Base-by-base conservation (phyloP, 2,113 vertebrate species). In the Brienomyrus brachyistius region DNA sequence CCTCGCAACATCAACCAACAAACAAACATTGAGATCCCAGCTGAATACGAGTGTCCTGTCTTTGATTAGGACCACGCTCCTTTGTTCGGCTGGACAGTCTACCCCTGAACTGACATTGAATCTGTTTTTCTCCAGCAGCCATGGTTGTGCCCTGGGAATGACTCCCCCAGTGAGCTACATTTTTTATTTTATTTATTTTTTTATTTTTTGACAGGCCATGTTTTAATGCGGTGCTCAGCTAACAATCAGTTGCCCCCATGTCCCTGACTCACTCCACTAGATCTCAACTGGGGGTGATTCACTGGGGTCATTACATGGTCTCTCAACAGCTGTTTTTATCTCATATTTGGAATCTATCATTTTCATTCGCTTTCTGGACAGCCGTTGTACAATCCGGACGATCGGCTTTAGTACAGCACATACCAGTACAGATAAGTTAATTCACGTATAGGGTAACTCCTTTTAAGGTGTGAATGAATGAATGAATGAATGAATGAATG, bases 41-140 rank as follows among this genome's bases (percentile, higher is more conserved):
- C 45, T 82, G 80, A 77, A 86, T 45, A 8, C 7, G 83, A 70
- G 52, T n/a, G 88, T 62, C 45, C 35, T 90, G 40, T 74, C 51
- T 90, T 89, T 86, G 88, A 86, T 70, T 77, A 66, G 86, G 54
- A 54, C 51, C 13, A 70, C 62, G 66, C 15, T 59, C 59, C 90
- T 90, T 92, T 88, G 82, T 51, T 77, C 87, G 70, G 89, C 48
- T 8, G 84, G 59, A 51, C 59, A 31, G 88, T 90, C 86, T 85
- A 88, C 90, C 89, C 90, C 91, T 90, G 51, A 91, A 88, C 86
- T 91, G 90, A 92, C 90, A 91, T 80, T 45, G 77, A 90, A 48
- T 91, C 89, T 90, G 89, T 88, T 91, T 92, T 91, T 90, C 89
- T 92, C 40, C 43, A 89, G 86, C 91, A 90, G 51, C 88, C 45